Evolutionary conservation across 2,113 vertebrate species (phyloP), one percentile per base, ranked within the genome.

Genomic region (Stegastes partitus): DNA sequence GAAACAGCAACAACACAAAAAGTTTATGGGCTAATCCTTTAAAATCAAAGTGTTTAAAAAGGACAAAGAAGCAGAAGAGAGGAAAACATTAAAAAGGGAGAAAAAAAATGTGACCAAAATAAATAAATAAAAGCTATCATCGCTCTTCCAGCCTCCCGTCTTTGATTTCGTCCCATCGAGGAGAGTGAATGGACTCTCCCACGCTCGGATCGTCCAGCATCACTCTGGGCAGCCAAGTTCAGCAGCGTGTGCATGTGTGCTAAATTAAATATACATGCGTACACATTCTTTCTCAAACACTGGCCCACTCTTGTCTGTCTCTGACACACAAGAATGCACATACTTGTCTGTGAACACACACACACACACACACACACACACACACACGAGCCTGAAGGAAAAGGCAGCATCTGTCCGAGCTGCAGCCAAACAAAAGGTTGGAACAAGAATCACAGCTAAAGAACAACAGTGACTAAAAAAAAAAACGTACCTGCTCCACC

Each of bases 401-500:
- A 77, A 82, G 66, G 71, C 58, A 58, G 22, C 47, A 73, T 82
- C 76, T 56, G 63, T 49, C 53, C 0, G 19, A 66, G 59, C 15
- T 34, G 6, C 62, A 74, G 51, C 71, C 77, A 92, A 91, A 82
- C 74, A 62, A 89, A 86, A 85, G 53, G 83, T 59, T 72, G 64
- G 50, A 66, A 55, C 16, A 25, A 47, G 56, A 19, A 42, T 73
- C 71, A 82, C 82, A 67, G 51, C 42, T 49, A 47, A 39, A 39
- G 37, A 84, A 71, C 53, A 91, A 79, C 53, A 5, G 11, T 3
- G 23, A 66, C 44, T 55, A 44, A 76, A 69, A 37, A 2, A 50
- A 44, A 76, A 69, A 37, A 2, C 45, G 61, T 18, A 23, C 10
- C 15, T 47, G 6, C 61, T 37, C 25, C 37, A 3, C 12, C 50